Evolutionary conservation across 2,113 vertebrate species (phyloP), one percentile per base, ranked within the genome.

Genomic region (Hippolais icterina): DNA sequence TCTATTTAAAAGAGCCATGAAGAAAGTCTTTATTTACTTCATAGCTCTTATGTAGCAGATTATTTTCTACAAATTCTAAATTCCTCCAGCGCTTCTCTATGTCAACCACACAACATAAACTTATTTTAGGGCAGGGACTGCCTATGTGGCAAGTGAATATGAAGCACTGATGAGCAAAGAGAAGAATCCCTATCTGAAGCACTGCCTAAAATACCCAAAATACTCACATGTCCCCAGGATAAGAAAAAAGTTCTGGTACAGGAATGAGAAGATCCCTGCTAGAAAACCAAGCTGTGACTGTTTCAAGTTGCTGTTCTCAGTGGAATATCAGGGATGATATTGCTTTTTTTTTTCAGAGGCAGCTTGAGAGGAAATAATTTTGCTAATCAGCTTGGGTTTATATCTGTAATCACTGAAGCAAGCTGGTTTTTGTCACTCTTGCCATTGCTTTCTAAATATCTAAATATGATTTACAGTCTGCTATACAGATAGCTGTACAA

Each of bases 111-210:
- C 9, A 47, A 52, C 15, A 41, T 4, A 60, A 75, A 44, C 12
- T 15, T 66, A 25, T 29, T 53, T 83, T 39, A n/a, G 63, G 50
- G 39, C 10, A 83, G 49, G 68, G 12, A 27, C 3, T 44, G 6
- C 24, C 14, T 77, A 54, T 42, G 15, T 39, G 22, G 6, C 4
- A 6, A 14, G 22, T 35, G 49, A 72, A 11, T 39, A 42, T 50
- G 50, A 25, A 14, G 14, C 1, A 1, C n/a, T 85, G 69, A 1
- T 39, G 35, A 65, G 16, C 39, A 61, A 0, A 15, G 20, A 83
- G 35, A 39, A 19, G 27, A 64, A 9, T n/a, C 15, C 0, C 0
- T 15, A 35, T 56, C 24, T 66, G 29, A 16, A 20, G 9, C 1
- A 1, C 46, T 91, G 61, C 7, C 33, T n/a, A 63, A 91, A 72